Evolutionary conservation across 2,113 vertebrate genomes (phyloP).

Genomic region (Prionailurus bengalensis): DNA sequence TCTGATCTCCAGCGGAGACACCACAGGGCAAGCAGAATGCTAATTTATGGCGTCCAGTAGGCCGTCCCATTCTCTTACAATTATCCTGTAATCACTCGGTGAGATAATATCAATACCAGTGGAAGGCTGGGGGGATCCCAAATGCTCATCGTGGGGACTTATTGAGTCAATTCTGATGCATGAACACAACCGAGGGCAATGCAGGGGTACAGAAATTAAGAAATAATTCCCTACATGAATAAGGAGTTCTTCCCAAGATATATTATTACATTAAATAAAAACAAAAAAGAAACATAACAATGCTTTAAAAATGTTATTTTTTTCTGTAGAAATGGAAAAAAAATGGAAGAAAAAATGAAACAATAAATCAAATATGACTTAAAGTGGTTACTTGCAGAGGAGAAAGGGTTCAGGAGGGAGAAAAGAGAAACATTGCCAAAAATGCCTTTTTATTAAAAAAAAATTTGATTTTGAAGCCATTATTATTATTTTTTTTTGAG

Average conservation of each 20-base stretch:
- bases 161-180: rapidly evolving
- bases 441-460: background rate
- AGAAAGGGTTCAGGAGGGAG: rapidly evolving
- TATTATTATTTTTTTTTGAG: background rate
- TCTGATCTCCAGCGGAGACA: background rate
- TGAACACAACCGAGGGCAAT: rapidly evolving
- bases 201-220: rapidly evolving
- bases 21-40: background rate
- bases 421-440: background rate
- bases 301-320: background rate
- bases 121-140: rapidly evolving
- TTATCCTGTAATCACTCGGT: rapidly evolving
- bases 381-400: background rate
- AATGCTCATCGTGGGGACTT: rapidly evolving
- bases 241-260: background rate
- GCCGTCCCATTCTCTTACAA: rapidly evolving
- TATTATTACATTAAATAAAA: background rate
- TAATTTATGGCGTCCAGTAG: rapidly evolving
- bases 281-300: background rate
- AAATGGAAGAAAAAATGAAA: background rate
- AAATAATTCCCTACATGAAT: rapidly evolving
- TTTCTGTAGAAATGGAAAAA: conserved; percentile 10
- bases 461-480: conserved; percentile 1
- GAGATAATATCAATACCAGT: rapidly evolving
- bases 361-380: background rate